Evolutionary conservation across 2,797 vertebrate genomes (phyloP).

Genomic region (Lacerta bilineata): DNA sequence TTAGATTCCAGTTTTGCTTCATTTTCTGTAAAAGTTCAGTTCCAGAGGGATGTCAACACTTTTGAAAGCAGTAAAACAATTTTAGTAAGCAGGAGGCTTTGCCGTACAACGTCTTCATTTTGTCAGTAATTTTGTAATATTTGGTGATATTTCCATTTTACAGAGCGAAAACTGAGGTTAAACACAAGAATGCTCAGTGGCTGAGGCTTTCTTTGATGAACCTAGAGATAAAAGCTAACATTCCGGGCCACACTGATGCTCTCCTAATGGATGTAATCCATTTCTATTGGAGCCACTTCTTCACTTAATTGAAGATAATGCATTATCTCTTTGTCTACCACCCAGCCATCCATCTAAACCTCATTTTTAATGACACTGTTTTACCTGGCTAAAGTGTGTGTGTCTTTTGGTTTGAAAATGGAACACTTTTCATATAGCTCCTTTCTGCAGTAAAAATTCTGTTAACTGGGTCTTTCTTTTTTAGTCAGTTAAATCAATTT

Average conservation of each 20-base stretch:
- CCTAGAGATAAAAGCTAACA: neutral
- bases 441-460: neutral
- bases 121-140: neutral
- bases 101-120: neutral
- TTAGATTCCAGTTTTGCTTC: neutral
- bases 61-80: neutral
- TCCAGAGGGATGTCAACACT: neutral
- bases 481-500: too few relatives aligned
- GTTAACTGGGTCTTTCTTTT: neutral
- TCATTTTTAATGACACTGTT: slow-evolving; percentile 6
- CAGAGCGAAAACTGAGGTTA: neutral
- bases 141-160: neutral
- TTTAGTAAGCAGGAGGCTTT: neutral
- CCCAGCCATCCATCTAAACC: slow-evolving; percentile 2
- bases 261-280: neutral
- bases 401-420: neutral
- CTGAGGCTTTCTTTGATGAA: neutral
- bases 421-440: neutral
- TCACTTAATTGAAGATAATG: slow-evolving; percentile 18
- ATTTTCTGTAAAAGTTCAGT: neutral
- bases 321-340: neutral
- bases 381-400: neutral
- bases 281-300: neutral
- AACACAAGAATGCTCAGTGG: neutral
- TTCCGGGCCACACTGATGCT: neutral